Evolutionary conservation across 2,888 invertebrate genomes (phyloP).

Genomic region (Silvanus unidentatus): DNA sequence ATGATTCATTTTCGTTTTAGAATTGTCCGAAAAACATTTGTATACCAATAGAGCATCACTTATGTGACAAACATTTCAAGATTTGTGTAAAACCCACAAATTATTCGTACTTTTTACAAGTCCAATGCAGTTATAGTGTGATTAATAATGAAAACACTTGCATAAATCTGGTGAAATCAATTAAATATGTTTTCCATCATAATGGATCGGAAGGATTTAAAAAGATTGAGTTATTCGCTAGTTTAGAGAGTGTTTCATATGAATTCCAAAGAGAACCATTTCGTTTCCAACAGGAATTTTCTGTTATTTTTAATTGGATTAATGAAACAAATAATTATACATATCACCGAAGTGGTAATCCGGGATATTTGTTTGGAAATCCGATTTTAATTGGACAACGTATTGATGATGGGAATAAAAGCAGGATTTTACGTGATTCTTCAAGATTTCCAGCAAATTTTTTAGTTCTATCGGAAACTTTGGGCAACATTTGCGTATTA

Average conservation of each 20-base stretch:
- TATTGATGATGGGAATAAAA: slow-evolving; percentile 38
- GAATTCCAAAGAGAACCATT: slow-evolving; percentile 17
- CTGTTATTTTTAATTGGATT: slow-evolving; percentile 37
- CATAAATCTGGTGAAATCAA: slow-evolving; percentile 34
- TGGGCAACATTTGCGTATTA: slow-evolving; percentile 46
- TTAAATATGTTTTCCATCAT: slow-evolving; percentile 42
- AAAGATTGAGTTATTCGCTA: slow-evolving; percentile 35
- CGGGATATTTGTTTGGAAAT: slow-evolving; percentile 64
- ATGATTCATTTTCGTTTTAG: slow-evolving; percentile 26
- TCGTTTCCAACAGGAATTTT: slow-evolving; percentile 31
- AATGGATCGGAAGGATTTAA: slow-evolving; percentile 46
- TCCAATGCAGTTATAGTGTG: slow-evolving; percentile 22
- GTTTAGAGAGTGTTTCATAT: slow-evolving; percentile 28
- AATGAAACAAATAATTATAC: slow-evolving; percentile 34
- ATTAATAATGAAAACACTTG: slow-evolving; percentile 29
- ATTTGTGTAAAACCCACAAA: slow-evolving; percentile 29
- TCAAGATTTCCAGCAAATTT: slow-evolving; percentile 33
- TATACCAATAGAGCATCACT: slow-evolving; percentile 31
- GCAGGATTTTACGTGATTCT: slow-evolving; percentile 23
- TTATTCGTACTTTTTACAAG: slow-evolving; percentile 16
- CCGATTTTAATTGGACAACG: slow-evolving; percentile 53
- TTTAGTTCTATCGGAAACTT: slow-evolving; percentile 43
- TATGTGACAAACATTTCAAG: slow-evolving; percentile 33
- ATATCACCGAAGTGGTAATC: slow-evolving; percentile 61
- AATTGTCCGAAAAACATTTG: slow-evolving; percentile 40